These are phyloP conservation scores for Acrocyrtus sp. DNA, from an alignment of 2,888 invertebrate species.

Conservation along the genomic window DNA sequence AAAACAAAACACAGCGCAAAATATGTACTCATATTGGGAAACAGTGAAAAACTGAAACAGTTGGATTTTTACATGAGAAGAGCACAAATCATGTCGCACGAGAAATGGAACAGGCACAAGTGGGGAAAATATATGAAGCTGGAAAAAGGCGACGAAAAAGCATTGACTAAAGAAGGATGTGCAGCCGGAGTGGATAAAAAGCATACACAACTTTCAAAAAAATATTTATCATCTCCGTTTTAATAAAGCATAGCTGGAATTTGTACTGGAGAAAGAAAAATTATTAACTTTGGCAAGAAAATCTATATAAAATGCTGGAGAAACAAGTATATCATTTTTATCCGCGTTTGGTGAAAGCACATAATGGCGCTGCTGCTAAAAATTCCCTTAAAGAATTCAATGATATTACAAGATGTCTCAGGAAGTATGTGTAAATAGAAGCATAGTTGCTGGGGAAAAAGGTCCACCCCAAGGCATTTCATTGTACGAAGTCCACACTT, in stretches of 20 bases:
- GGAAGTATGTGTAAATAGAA: too few relatives aligned
- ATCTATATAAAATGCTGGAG: too few relatives aligned
- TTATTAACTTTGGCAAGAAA: not conserved
- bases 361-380: not conserved
- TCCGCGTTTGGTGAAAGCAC: too few relatives aligned
- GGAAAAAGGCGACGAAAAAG: not conserved
- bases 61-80: constrained; percentile 36
- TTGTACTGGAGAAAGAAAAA: not conserved
- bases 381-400: too few relatives aligned
- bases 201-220: too few relatives aligned
- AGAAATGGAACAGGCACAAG: constrained; percentile 1
- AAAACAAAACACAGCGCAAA: constrained; percentile 4
- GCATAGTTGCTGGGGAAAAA: too few relatives aligned
- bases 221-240: not conserved
- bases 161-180: too few relatives aligned
- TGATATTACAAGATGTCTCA: too few relatives aligned
- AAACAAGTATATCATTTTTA: not conserved
- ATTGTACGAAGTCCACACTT: too few relatives aligned
- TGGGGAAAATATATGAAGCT: constrained; percentile 2
- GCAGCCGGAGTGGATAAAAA: too few relatives aligned
- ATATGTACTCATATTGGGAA: not conserved
- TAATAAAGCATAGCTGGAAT: not conserved
- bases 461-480: too few relatives aligned
- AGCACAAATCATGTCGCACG: constrained; percentile 48
- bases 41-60: constrained; percentile 18